A percentile compares a stretch with the other conserved stretches of the same genome.
These are phyloP conservation scores for Chionomys nivalis DNA, from an alignment of 2,113 vertebrate genomes.

Conservation along the genomic window DNA sequence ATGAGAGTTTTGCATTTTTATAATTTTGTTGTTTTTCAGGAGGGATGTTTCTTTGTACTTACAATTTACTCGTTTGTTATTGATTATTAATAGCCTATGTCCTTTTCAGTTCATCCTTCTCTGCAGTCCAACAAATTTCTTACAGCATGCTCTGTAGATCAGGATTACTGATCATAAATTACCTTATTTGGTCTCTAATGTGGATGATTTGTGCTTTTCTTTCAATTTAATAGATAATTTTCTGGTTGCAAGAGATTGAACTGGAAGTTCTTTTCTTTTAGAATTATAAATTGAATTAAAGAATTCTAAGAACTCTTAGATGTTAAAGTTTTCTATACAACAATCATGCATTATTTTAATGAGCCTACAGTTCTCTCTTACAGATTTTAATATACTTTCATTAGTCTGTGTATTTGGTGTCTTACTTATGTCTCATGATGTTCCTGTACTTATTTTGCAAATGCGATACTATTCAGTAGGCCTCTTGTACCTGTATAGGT, in stretches of 20 bases:
- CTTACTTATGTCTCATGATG: neutral
- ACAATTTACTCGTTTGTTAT: neutral
- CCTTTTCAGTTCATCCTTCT: neutral
- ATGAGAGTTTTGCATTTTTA: neutral
- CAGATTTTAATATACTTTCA: neutral
- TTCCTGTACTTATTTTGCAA: neutral
- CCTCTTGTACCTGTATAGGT: neutral
- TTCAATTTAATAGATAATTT: neutral
- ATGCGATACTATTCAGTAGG: no score
- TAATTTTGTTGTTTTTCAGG: neutral
- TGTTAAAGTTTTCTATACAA: fast-evolving
- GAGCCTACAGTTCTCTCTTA: neutral
- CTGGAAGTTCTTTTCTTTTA: neutral
- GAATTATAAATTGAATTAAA: neutral
- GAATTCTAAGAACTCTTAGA: neutral
- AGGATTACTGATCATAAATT: neutral
- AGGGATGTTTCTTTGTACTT: neutral
- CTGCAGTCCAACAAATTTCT: neutral
- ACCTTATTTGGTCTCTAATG: neutral
- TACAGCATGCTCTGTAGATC: neutral
- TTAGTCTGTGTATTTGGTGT: neutral
- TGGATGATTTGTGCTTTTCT: neutral
- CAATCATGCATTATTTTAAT: neutral
- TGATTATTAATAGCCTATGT: neutral
- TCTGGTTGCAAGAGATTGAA: neutral